Percentiles rank a stretch among this genome's conserved stretches.
These are phyloP conservation scores for Sebastolobus altivelis DNA, from an alignment of 2,797 vertebrate genomes.

Conservation along the genomic window DNA sequence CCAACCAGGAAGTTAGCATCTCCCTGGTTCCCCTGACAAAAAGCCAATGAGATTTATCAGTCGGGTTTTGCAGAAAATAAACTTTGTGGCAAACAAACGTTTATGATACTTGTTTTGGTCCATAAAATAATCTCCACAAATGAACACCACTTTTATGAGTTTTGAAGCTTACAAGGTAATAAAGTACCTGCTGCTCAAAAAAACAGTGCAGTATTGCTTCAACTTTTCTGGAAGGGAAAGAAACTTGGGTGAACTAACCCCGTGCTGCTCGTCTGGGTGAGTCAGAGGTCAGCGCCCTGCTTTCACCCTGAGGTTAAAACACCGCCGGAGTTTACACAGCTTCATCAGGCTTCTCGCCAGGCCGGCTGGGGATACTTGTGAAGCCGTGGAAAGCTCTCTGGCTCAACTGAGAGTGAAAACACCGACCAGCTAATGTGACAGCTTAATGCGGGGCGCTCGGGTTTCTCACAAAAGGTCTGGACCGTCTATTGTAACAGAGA, in stretches of 20 bases:
- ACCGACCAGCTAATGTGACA: conserved; percentile 12
- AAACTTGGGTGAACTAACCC: neutral
- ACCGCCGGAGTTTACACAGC: neutral
- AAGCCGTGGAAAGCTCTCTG: conserved; percentile 23
- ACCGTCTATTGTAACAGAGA: neutral
- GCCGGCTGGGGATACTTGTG: conserved; percentile 16
- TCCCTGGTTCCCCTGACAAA: too few relatives aligned
- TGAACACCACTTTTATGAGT: too few relatives aligned
- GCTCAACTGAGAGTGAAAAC: conserved; percentile 32
- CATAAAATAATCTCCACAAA: too few relatives aligned
- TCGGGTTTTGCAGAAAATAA: too few relatives aligned
- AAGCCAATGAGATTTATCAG: too few relatives aligned
- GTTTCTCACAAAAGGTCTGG: conserved; percentile 11
- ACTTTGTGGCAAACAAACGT: too few relatives aligned
- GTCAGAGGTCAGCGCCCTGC: neutral
- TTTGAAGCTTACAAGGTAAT: neutral
- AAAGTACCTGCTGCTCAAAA: neutral
- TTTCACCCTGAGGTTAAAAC: conserved; percentile 1
- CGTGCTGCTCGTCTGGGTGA: neutral
- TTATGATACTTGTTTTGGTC: too few relatives aligned
- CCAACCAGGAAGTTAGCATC: too few relatives aligned
- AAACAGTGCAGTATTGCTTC: neutral
- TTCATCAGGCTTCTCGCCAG: neutral
- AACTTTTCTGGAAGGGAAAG: neutral
- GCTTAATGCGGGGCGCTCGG: conserved; percentile 25